These are phyloP conservation scores for Syngnathus scovelli DNA, from an alignment of 2,113 vertebrate genomes.

Conservation along the genomic window DNA sequence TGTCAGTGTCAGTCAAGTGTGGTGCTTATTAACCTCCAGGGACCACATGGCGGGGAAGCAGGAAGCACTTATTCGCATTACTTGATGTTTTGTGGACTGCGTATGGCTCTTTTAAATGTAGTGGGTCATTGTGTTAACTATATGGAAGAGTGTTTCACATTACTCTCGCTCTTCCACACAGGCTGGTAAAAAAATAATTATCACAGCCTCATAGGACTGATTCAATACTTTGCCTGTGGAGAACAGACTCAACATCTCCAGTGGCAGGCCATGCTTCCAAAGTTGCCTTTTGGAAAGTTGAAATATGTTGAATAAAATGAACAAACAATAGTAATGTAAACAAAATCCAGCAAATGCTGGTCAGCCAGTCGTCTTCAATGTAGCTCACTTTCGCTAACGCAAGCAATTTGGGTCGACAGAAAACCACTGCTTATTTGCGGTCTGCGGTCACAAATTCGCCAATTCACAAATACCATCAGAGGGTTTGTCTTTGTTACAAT, in stretches of 20 bases:
- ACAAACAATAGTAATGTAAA: neutral
- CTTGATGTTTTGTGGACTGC: conserved; percentile 10
- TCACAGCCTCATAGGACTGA: conserved; percentile 17
- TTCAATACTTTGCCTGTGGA: too few species aligned
- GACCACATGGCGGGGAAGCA: conserved; percentile 38
- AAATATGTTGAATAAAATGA: neutral
- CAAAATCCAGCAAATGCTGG: neutral
- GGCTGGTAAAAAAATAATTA: conserved; percentile 47
- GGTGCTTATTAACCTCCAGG: conserved; percentile 43
- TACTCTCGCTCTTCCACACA: conserved; percentile 11
- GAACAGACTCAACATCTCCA: too few species aligned
- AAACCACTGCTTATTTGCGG: too few species aligned
- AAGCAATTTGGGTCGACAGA: too few species aligned
- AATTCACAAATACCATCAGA: neutral
- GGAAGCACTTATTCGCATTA: conserved; percentile 23
- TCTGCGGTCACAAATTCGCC: too few species aligned
- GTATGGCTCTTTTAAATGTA: conserved; percentile 38
- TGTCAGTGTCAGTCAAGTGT: conserved; percentile 24
- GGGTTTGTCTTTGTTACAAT: neutral
- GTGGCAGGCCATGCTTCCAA: too few species aligned
- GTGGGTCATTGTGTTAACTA: conserved; percentile 24
- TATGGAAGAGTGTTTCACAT: conserved; percentile 23
- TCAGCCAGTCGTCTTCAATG: neutral
- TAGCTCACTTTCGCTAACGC: neutral
- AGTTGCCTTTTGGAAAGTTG: neutral